These are phyloP conservation scores for Drosophila rufa DNA, from an alignment of 1,140 invertebrate species.

Conservation along the genomic window DNA sequence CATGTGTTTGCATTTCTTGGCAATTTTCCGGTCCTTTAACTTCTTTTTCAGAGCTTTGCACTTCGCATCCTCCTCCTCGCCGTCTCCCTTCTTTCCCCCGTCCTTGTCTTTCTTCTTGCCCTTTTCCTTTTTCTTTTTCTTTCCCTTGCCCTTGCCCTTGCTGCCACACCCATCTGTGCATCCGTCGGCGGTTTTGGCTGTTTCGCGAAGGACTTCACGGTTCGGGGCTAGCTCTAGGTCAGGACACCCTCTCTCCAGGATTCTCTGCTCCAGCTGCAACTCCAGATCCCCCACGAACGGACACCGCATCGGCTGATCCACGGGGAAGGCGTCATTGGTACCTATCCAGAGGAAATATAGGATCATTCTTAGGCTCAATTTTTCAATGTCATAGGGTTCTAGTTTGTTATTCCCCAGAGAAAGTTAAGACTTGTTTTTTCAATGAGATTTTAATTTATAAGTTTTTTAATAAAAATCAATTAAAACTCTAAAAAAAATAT, in stretches of 20 bases:
- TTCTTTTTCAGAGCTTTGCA: neutral
- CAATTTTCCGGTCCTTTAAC: neutral
- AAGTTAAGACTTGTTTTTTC: too few species aligned
- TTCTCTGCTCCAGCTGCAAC: conserved; percentile 2
- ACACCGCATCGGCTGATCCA: conserved; percentile 5
- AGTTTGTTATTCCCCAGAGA: too few species aligned
- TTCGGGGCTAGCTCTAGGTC: neutral
- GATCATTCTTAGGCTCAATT: neutral
- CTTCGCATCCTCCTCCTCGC: neutral
- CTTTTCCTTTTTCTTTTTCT: conserved; percentile 3
- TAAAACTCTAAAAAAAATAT: too few species aligned
- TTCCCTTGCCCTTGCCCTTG: neutral
- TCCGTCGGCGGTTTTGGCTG: neutral
- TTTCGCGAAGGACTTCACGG: conserved; percentile 9
- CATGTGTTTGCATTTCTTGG: neutral
- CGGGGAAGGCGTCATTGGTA: neutral
- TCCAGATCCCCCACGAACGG: conserved; percentile 6
- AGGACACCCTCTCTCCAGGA: neutral
- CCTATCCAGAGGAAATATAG: neutral
- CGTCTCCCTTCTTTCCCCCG: conserved; percentile 20
- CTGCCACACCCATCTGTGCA: neutral
- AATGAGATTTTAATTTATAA: too few species aligned
- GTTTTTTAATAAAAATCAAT: too few species aligned
- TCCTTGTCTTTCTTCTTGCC: conserved; percentile 5
- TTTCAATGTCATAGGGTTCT: too few species aligned